Evolutionary conservation across 2,797 vertebrate genomes (phyloP).

Genomic region (Tangara arthus): DNA sequence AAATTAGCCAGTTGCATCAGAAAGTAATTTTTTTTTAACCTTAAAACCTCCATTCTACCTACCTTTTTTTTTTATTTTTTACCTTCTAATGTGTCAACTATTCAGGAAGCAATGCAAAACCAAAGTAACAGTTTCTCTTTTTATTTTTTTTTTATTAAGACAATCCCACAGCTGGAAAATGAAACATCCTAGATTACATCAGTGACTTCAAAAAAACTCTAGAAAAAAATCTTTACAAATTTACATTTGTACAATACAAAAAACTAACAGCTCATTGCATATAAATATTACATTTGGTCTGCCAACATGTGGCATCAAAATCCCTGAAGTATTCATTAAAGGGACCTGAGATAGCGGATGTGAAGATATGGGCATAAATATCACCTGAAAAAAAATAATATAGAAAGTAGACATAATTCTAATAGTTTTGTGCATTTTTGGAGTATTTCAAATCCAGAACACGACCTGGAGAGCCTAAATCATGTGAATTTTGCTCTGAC

Average conservation of each 20-base stretch:
- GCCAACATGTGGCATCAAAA: constrained; percentile 73
- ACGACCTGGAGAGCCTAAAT: not conserved
- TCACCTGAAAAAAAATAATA: constrained; percentile 50
- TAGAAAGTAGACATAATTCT: constrained; percentile 54
- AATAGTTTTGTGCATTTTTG: constrained; percentile 64
- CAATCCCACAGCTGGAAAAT: constrained; percentile 70
- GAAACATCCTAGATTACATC: constrained; percentile 72
- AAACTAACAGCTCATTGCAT: constrained; percentile 78
- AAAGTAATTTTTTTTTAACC: not conserved
- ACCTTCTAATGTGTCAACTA: not conserved
- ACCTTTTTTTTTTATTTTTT: not conserved
- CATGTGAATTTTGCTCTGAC: not conserved
- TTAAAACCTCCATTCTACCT: not conserved
- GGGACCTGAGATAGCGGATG: constrained; percentile 74
- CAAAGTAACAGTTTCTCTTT: constrained; percentile 11
- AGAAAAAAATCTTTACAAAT: constrained; percentile 73
- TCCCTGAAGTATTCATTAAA: constrained; percentile 78
- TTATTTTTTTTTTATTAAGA: constrained; percentile 66
- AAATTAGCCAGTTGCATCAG: not conserved
- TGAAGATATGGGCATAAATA: constrained; percentile 70
- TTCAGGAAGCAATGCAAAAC: constrained; percentile 25
- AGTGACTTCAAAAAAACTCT: constrained; percentile 67
- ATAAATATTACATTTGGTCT: constrained; percentile 83
- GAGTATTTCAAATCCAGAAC: constrained; percentile 36
- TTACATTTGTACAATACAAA: constrained; percentile 78